Conservation (phyloP, 2,888 invertebrate genomes). For the Antheraea yamamai region DNA sequence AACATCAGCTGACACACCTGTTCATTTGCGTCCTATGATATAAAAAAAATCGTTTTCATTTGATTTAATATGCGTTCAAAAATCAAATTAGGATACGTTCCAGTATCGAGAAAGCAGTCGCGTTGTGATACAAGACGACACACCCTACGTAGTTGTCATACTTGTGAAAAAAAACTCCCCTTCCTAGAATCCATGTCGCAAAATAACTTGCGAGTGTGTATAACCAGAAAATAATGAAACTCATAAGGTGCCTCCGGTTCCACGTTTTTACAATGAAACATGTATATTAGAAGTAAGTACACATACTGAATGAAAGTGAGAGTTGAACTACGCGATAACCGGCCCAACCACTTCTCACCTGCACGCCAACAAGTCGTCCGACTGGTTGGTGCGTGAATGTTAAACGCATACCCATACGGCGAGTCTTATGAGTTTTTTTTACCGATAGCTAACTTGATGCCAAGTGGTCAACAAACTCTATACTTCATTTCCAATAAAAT, state of each 20-base stretch:
- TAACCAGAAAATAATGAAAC: neutral
- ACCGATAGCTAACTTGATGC: neutral
- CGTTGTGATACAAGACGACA: too few relatives aligned
- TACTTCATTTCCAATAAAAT: neutral
- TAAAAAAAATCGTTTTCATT: too few relatives aligned
- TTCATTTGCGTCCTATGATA: too few relatives aligned
- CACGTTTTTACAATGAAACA: neutral
- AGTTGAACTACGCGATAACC: constrained; percentile 5
- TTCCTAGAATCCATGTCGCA: neutral
- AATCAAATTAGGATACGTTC: too few relatives aligned
- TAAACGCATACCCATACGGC: neutral
- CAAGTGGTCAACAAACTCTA: neutral
- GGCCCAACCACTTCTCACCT: neutral
- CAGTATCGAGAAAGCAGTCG: too few relatives aligned
- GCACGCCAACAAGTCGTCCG: neutral
- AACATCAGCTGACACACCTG: too few relatives aligned
- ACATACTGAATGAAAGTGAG: constrained; percentile 17
- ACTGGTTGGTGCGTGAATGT: constrained; percentile 5
- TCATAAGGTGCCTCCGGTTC: neutral
- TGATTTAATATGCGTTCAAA: too few relatives aligned
- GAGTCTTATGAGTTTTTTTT: neutral
- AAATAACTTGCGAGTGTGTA: neutral
- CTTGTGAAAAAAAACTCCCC: too few relatives aligned
- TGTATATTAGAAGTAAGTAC: neutral
- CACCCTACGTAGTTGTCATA: too few relatives aligned